Percentiles rank a stretch among this genome's conserved stretches.
Conservation (phyloP, 2,888 invertebrate species). For the Deilephila porcellus region DNA sequence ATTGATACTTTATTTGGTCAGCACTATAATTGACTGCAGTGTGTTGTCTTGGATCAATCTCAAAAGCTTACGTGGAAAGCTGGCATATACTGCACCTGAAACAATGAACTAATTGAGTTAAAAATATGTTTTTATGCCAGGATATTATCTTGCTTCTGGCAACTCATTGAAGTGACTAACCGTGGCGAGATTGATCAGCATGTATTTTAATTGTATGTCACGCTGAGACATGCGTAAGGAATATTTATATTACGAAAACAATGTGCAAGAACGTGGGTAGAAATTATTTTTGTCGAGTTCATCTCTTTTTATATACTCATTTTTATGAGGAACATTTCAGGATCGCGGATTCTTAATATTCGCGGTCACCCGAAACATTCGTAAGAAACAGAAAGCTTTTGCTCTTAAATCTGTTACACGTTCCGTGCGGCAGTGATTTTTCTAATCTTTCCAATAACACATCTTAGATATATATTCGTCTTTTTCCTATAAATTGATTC, state of each 20-base stretch:
- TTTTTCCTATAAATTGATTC: no score
- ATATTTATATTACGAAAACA: slow-evolving; percentile 5
- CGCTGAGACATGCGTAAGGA: background rate
- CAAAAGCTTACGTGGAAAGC: background rate
- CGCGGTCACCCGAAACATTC: no score
- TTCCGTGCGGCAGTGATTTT: no score
- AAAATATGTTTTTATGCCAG: background rate
- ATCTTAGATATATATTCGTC: no score
- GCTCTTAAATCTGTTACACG: no score
- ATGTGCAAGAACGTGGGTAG: background rate
- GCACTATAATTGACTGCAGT: background rate
- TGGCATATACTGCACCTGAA: background rate
- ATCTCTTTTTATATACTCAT: background rate
- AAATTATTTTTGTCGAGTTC: background rate
- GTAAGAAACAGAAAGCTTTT: no score
- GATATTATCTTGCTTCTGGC: slow-evolving; percentile 4
- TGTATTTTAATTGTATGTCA: slow-evolving; percentile 5
- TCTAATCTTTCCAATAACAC: no score
- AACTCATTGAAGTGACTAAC: slow-evolving; percentile 11
- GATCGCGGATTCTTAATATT: no score
- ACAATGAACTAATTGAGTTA: background rate
- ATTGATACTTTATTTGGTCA: no score
- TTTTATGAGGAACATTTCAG: background rate
- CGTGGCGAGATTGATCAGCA: background rate
- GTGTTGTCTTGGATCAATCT: background rate